Evolutionary conservation across 2,888 invertebrate species (phyloP).

Genomic region (Gari tellinella): DNA sequence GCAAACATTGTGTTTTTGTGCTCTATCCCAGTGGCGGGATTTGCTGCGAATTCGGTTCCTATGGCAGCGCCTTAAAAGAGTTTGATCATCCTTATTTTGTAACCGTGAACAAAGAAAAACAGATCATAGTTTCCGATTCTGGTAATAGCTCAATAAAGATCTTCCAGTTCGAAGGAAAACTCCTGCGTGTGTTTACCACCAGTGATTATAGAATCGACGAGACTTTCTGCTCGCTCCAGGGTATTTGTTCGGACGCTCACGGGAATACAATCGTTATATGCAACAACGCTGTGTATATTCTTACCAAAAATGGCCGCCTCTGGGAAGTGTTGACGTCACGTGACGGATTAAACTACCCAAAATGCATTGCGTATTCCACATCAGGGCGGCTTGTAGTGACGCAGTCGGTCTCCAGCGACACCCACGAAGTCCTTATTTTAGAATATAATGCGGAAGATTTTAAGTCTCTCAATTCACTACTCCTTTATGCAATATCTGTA

Average conservation of each 20-base stretch:
- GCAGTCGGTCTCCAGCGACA: conserved; percentile 72
- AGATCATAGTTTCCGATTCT: conserved; percentile 80
- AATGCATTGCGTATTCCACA: conserved; percentile 75
- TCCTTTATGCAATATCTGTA: conserved; percentile 80
- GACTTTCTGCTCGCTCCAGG: conserved; percentile 76
- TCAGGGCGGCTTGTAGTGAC: conserved; percentile 75
- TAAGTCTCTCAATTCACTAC: conserved; percentile 76
- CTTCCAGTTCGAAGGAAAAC: conserved; percentile 78
- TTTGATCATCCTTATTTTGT: conserved; percentile 82
- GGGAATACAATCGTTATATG: conserved; percentile 80
- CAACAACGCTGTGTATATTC: conserved; percentile 78
- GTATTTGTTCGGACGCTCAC: conserved; percentile 77
- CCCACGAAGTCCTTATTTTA: conserved; percentile 76
- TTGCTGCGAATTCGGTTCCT: conserved; percentile 76
- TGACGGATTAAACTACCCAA: conserved; percentile 78
- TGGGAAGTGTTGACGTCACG: conserved; percentile 80
- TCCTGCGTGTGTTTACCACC: conserved; percentile 73
- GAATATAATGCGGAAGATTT: conserved; percentile 79
- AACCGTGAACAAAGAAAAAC: conserved; percentile 75
- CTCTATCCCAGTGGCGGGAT: conserved; percentile 73
- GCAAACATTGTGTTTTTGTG: conserved; percentile 77
- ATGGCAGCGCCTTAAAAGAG: conserved; percentile 74
- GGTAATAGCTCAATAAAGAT: conserved; percentile 81
- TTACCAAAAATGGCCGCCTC: conserved; percentile 79
- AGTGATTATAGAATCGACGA: conserved; percentile 76